Evolutionary conservation across 2,113 vertebrate genomes (phyloP), one percentile per base, ranked within the genome.

Genomic region (Rhizomys pruinosus): DNA sequence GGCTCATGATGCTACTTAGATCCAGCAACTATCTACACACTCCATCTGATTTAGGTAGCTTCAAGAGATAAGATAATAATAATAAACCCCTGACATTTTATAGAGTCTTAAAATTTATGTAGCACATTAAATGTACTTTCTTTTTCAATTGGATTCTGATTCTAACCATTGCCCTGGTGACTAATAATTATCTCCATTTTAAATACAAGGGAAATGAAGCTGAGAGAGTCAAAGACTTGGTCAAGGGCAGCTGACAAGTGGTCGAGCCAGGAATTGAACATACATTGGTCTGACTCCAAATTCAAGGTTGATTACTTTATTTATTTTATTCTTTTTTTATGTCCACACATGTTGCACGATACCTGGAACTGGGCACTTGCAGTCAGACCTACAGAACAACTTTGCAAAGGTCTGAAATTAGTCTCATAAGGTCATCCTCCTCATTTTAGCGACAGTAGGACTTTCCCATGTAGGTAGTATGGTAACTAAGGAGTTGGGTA

Each of bases 131-230:
- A 73, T 81, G 68, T 29, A 55, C 90, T 92, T 92, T 80, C 81
- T 95, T 91, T 86, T 95, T 73, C 76, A 86, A 8, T 87, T 87
- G 81, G 84, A 55, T 93, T 94, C 92, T 89, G 87, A 95, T 89
- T 90, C 89, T 94, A 89, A 94, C 29, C 80, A 81, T 80, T 84
- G n/a, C 81, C 42, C 84, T 90, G 69, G 61, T 80, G 76, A 90
- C 55, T 87, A 73, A 85, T 81, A 90, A 88, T 90, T 84, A 84
- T 72, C 72, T n/a, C 25, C 27, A 61, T 89, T 93, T 95, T 88
- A 96, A 94, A 88, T 73, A 55, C 15, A 87, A 90, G 32, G 59
- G 64, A 94, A 96, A 81, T 17, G 79, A 96, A 92, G 66, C 61
- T 63, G 55, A 96, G 55, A 59, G 61, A 80, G 17, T 94, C 52